Conservation (phyloP, 2,113 vertebrate genomes). For the Accipiter cooperii region DNA sequence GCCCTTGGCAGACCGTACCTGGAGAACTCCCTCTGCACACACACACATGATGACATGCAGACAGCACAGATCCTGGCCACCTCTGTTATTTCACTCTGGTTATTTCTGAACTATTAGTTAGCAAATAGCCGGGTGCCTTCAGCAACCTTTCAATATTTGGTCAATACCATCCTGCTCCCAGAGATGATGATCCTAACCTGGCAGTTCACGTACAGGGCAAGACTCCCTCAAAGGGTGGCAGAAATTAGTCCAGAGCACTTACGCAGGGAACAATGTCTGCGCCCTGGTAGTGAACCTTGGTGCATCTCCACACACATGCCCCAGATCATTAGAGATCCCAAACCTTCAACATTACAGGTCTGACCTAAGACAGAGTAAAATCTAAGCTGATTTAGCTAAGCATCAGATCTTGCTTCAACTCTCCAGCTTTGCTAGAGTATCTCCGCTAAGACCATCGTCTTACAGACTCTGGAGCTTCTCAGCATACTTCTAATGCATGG, state of each 20-base stretch:
- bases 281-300: neutral
- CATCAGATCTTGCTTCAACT: neutral
- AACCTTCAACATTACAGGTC: neutral
- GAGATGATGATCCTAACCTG: neutral
- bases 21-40: neutral
- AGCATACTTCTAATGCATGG: neutral
- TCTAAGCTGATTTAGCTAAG: neutral
- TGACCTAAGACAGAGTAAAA: neutral
- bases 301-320: neutral
- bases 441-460: neutral
- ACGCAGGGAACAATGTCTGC: fast-evolving
- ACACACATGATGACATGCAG: neutral
- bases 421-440: neutral
- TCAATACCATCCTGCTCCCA: neutral
- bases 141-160: neutral
- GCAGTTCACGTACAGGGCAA: neutral
- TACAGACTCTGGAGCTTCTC: neutral
- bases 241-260: neutral
- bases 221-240: neutral
- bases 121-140: neutral
- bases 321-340: neutral
- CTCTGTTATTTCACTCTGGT: neutral
- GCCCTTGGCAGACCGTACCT: fast-evolving
- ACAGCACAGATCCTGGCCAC: neutral
- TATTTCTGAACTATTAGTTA: neutral